Base-by-base conservation (phyloP, 2,797 vertebrate species). In the Gadopsis bispinosus region DNA sequence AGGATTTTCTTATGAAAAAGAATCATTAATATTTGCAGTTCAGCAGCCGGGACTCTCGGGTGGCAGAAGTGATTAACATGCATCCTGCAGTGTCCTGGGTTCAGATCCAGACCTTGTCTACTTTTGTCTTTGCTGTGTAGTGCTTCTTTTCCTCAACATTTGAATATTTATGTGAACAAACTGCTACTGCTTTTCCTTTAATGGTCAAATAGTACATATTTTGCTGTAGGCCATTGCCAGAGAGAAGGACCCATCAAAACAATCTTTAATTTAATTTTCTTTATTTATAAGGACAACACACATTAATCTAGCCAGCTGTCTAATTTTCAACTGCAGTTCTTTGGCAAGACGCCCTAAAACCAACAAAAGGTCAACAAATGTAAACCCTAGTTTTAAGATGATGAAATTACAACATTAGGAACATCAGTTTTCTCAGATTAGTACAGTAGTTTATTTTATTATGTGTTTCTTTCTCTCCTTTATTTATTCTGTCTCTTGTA, bases 1-100 rank as follows among this genome's bases (percentile, higher is more conserved):
- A 65, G 73, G 20, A 10, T 62, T 56, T 75, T 47, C 13, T 41
- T 26, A 83, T 84, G 68, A 87, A 86, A 89, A 89, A 47, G 81
- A 84, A 88, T 81, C 33, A 83, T 81, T 87, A 45, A 82, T 81
- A 54, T 60, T 53, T 69, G 33, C 16, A 31, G 41, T 41, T 29
- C 11, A 58, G n/a, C 3, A 29, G 48, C 56, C 4, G 5, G n/a
- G 35, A 48, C 10, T 55, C 56, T 37, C 35, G 39, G n/a, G 66
- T 54, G 48, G 53, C 60, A 26, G 58, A 55, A 26, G 51, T 70
- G 67, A 83, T 80, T 76, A 79, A 47, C 55, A 81, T 80, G 64
- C 65, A 67, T 22, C 26, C 60, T 10, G 54, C 9, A 13, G n/a
- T n/a, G 53, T 72, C 43, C 9, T 0, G 4, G 13, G 51, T 71